Conservation (phyloP, 2,888 invertebrate genomes). For the Venusia cambrica region DNA sequence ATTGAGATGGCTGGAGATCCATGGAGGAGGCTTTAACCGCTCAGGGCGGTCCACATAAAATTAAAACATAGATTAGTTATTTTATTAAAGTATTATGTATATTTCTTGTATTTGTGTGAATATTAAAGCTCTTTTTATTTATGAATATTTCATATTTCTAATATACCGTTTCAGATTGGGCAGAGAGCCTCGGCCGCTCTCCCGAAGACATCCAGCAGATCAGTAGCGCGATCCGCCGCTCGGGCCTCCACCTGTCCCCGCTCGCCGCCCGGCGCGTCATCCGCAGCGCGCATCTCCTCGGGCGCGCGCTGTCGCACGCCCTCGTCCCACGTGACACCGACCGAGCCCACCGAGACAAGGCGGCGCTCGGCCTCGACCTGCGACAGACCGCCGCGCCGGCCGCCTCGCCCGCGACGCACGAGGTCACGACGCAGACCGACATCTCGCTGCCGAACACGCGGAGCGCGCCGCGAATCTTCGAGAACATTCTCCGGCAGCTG, state of each 20-base stretch:
- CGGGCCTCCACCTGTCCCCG: constrained; percentile 61
- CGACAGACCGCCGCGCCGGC: constrained; percentile 57
- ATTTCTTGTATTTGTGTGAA: too few relatives aligned
- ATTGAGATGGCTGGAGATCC: too few relatives aligned
- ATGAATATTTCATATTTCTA: too few relatives aligned
- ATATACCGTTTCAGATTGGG: constrained; percentile 33
- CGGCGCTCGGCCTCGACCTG: constrained; percentile 56
- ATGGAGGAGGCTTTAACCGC: too few relatives aligned
- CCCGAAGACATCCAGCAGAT: constrained; percentile 55
- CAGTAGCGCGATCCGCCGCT: constrained; percentile 55
- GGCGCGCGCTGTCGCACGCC: constrained; percentile 59
- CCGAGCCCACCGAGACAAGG: constrained; percentile 37
- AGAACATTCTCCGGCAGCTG: constrained; percentile 65
- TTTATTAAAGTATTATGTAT: too few relatives aligned
- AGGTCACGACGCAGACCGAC: constrained; percentile 70
- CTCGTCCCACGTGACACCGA: constrained; percentile 48
- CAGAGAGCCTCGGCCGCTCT: constrained; percentile 46
- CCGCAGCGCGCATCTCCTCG: constrained; percentile 67
- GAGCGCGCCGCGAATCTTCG: constrained; percentile 73
- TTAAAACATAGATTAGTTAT: too few relatives aligned
- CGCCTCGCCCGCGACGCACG: constrained; percentile 43
- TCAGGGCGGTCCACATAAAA: too few relatives aligned
- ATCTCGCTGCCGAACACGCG: constrained; percentile 72
- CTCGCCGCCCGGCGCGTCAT: constrained; percentile 67
- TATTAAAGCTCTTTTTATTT: too few relatives aligned